Evolutionary conservation across 2,113 vertebrate species (phyloP), one percentile per base, ranked within the genome.

Genomic region (Periophthalmodon schlosseri): DNA sequence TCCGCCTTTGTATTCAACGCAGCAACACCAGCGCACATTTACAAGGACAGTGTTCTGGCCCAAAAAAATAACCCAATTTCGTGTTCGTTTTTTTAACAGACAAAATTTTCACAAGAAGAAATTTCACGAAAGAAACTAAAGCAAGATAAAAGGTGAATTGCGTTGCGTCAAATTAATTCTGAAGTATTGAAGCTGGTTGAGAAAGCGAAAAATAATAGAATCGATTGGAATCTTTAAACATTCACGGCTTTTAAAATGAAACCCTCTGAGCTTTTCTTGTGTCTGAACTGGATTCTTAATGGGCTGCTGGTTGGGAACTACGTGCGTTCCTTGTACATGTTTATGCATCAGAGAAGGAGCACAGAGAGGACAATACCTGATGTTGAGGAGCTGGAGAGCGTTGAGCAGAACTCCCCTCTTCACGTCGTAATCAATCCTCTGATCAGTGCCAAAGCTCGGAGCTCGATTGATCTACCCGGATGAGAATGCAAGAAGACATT

Each of bases 371-470:
- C 72, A 69, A 28, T 92, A 99, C 97, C 96, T 95, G 91, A 98
- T 97, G 86, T 98, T 98, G 70, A 99, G 94, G 36, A 99, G 94
- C 84, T 98, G 96, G 80, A 99, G 84, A 20, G 97, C 95, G 83
- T 99, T 97, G 77, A 97, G 92, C 76, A 99, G 88, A 81, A 96
- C 98, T 2, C 97, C 97, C 87, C 95, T 97, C 92, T 99, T 99
- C 73, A 99, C 96, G 79, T 98, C 96, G 69, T 96, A 96, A 93
- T 99, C 97, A 91, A 99, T 98, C 94, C 96, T 99, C 94, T 99
- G 97, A 91, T 99, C 97, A 0, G 97, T 99, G 88, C 97, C 97
- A 87, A 99, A 99, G 90, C 97, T 99, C 36, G 97, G 98, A 8
- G 98, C 97, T 73, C 98, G 95, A 94, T 99, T 99, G 92, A 99